These are phyloP conservation scores for Limulus polyphemus DNA, from an alignment of 2,888 invertebrate species.

Conservation along the genomic window DNA sequence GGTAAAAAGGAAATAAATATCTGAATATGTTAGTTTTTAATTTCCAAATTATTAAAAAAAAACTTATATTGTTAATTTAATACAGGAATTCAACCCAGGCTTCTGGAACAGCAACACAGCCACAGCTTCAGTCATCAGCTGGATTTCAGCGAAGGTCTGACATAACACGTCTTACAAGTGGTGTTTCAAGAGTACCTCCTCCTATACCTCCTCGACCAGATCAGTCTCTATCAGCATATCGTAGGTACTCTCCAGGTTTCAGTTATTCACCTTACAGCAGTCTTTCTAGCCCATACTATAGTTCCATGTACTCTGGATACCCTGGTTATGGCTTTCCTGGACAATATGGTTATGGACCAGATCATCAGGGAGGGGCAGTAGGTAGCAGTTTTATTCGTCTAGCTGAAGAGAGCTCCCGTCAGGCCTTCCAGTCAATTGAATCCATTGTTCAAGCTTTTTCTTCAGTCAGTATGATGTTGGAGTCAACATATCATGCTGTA, in stretches of 20 bases:
- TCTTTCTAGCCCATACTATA: constrained; percentile 2
- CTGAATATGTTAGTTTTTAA: too few relatives aligned
- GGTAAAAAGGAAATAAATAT: too few relatives aligned
- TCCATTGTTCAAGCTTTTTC: constrained; percentile 79
- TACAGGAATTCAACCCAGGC: too few relatives aligned
- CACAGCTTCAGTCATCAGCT: neutral
- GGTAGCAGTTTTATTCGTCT: constrained; percentile 54
- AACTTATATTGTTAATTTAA: too few relatives aligned
- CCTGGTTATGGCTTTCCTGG: constrained; percentile 3
- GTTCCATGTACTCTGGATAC: constrained; percentile 2
- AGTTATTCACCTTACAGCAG: constrained; percentile 7
- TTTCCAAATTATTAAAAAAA: too few relatives aligned
- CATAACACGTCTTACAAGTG: neutral
- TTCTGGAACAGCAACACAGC: neutral
- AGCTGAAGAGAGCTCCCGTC: constrained; percentile 80
- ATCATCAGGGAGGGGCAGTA: neutral
- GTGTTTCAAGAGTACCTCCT: constrained; percentile 7
- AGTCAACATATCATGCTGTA: constrained; percentile 89
- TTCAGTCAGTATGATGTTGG: constrained; percentile 90
- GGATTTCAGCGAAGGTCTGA: neutral
- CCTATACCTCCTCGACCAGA: constrained; percentile 19
- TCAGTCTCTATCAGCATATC: neutral
- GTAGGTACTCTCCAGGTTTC: constrained; percentile 1
- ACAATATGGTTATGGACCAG: constrained; percentile 5
- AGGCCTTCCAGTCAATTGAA: constrained; percentile 90